Evolutionary conservation across 2,113 vertebrate species (phyloP), one percentile per base, ranked within the genome.

Genomic region (Thryonomys swinderianus): DNA sequence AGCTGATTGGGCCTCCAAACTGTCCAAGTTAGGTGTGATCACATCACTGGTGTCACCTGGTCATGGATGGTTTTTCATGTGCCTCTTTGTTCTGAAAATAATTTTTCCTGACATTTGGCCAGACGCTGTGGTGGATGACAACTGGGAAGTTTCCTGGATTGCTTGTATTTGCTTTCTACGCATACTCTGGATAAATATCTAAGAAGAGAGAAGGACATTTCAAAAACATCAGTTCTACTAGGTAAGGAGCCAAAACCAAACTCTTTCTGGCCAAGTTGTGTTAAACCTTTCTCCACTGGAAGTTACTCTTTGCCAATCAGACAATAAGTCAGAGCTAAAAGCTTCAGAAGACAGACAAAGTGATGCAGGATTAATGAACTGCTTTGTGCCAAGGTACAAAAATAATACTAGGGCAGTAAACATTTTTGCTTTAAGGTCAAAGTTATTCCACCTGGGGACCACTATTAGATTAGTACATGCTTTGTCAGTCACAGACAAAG

Each of bases 341-440:
- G 69, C 91, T 97, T 30, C 34, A 95, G 93, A 78, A 97, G 94
- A 96, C 95, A 95, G 88, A 73, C 53, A 74, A 91, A 93, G 55
- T 0, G 2, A 57, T 85, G 96, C 88, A 96, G 69, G 96, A 74
- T 93, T 97, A 94, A 97, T 96, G 95, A 95, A 96, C 86, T 90
- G 82, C 92, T 96, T 83, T 93, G 87, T 96, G 96, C 95, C 97
- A 98, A 95, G 9, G 48, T 88, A 96, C 59, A 95, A 89, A 97
- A 97, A 98, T 97, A 97, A 94, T 91, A 94, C 91, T 91, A 85
- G 66, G 79, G 42, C 73, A 93, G 89, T 97, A 96, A 94, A 97
- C 95, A 93, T 92, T 96, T 96, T 96, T 59, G 90, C 88, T 85
- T 95, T 93, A 95, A 97, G 95, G 90, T 96, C 95, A 96, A 95